These are phyloP conservation scores for Cavia aperea DNA, from an alignment of 2,113 vertebrate species.

Conservation along the genomic window DNA sequence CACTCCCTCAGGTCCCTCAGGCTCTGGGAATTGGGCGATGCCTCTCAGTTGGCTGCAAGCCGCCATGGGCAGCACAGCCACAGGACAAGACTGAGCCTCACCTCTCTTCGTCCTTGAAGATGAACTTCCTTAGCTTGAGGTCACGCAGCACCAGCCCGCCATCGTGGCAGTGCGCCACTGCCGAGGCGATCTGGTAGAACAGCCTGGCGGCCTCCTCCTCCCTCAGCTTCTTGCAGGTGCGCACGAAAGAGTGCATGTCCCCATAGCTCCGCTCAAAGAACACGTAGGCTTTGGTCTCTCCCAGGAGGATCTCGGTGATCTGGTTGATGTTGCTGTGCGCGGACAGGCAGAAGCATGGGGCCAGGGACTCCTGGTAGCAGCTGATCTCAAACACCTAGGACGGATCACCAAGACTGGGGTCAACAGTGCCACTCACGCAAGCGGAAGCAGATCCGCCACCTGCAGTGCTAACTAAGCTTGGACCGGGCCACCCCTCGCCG, in stretches of 20 bases:
- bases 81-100: constrained; percentile 68
- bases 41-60: accelerated
- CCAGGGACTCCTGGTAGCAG: constrained; percentile 97
- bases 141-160: constrained; percentile 96
- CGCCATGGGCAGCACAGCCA: neutral
- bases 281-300: constrained; percentile 94
- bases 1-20: neutral
- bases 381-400: constrained; percentile 93
- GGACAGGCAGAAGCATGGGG: constrained; percentile 95
- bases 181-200: constrained; percentile 96
- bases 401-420: constrained; percentile 57
- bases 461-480: neutral
- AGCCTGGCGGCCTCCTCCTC: constrained; percentile 97
- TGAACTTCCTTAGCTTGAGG: constrained; percentile 98
- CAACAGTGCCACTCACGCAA: neutral
- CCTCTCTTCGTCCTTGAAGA: constrained; percentile 97
- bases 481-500: neutral
- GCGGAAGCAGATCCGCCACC: neutral
- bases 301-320: constrained; percentile 95
- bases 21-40: neutral
- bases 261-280: constrained; percentile 97
- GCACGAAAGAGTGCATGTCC: constrained; percentile 99
- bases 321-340: constrained; percentile 98
- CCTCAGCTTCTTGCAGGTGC: constrained; percentile 97
- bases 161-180: constrained; percentile 97